phyloP scores from a whole-genome alignment of 2,888 invertebrate species.

The Chrysotoxum bicinctum region DNA sequence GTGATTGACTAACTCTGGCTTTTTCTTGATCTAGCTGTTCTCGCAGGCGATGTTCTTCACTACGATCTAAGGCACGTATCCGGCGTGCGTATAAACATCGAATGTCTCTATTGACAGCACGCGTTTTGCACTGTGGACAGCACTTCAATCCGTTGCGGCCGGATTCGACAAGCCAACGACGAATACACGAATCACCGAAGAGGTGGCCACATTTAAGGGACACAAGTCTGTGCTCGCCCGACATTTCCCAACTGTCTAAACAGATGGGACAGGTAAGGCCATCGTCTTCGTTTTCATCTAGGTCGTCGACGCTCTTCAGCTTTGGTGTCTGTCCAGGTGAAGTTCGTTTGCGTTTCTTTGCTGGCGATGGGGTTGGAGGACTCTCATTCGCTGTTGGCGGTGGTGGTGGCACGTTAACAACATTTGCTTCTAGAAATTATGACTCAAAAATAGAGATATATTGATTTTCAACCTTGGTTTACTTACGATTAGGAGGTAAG shows the following conservation, averaged over 20 bases:
- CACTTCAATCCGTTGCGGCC: constrained; percentile 81
- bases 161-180: constrained; percentile 80
- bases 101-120: constrained; percentile 87
- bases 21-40: constrained; percentile 84
- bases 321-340: constrained; percentile 75
- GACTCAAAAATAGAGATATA: neutral
- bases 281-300: constrained; percentile 83
- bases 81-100: constrained; percentile 90
- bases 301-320: constrained; percentile 55
- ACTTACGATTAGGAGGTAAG: constrained; percentile 28
- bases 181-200: constrained; percentile 90
- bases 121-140: constrained; percentile 95
- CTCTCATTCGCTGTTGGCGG: constrained; percentile 38
- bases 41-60: constrained; percentile 87
- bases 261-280: constrained; percentile 93
- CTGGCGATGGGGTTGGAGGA: constrained; percentile 75
- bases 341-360: constrained; percentile 78
- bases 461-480: neutral
- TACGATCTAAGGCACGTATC: constrained; percentile 89
- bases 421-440: constrained; percentile 2
- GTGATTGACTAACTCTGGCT: constrained; percentile 84
- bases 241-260: constrained; percentile 92
- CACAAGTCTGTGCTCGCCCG: constrained; percentile 92
- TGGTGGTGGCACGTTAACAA: neutral
- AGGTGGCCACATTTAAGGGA: constrained; percentile 95